phyloP scores from a whole-genome alignment of 2,113 vertebrate genomes.

The Hoplias malabaricus region DNA sequence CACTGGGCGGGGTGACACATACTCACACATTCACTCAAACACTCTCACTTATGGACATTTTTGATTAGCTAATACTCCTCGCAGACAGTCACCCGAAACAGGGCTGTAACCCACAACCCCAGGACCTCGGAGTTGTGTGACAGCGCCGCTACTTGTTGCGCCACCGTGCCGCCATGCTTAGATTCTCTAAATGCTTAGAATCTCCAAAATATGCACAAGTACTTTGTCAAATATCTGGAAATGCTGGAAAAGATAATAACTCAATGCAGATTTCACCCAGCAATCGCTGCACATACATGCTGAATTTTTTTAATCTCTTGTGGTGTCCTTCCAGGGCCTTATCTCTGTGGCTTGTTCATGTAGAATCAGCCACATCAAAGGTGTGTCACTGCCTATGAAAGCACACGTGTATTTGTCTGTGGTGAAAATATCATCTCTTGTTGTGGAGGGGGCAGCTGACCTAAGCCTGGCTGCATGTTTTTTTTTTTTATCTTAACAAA shows the following conservation, averaged over 20 bases:
- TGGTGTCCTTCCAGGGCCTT: conserved; percentile 4
- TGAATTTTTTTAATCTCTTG: neutral
- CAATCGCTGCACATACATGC: neutral
- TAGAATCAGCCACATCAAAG: conserved; percentile 47
- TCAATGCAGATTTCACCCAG: neutral
- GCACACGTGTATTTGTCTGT: conserved; percentile 18
- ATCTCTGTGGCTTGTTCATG: conserved; percentile 45
- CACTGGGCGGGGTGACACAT: no score
- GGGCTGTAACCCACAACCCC: no score
- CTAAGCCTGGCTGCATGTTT: conserved; percentile 33
- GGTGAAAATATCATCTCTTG: conserved; percentile 27
- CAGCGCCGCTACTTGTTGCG: no score
- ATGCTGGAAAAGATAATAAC: neutral
- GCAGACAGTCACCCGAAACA: no score
- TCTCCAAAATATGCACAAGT: neutral
- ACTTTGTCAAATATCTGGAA: no score
- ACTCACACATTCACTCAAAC: no score
- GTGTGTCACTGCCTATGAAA: conserved; percentile 2
- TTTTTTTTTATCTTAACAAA: conserved; percentile 51
- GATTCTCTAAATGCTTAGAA: no score
- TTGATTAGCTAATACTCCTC: no score
- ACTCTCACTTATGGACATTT: no score
- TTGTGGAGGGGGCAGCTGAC: conserved; percentile 45
- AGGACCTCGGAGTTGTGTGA: no score
- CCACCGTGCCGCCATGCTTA: no score